Evolutionary conservation across 2,888 invertebrate genomes (phyloP), one percentile per base, ranked within the genome.

Genomic region (Eristalis arbustorum): DNA sequence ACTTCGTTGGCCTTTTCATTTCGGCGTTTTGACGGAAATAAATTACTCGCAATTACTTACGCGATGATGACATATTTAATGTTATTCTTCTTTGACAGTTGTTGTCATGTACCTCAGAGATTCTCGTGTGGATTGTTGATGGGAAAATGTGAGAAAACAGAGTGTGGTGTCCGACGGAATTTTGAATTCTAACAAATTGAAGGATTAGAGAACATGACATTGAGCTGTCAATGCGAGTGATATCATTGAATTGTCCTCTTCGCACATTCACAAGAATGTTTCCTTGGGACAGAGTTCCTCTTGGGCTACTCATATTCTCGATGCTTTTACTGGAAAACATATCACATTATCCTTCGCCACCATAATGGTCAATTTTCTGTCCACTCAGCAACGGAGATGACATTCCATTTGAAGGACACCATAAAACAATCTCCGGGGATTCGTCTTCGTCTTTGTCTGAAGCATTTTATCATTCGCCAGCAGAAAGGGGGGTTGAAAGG

Each of bases 11-110:
- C 67, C 68, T 78, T 66, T 82, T 71, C 83, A 73, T 85, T 77
- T 78, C 57, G 77, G 82, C 68, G 75, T 87, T 87, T 79, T 78
- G 83, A 87, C 79, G 78, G 71, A 83, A 79, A 87, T 87, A 87
- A 87, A 87, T 87, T 87, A 87, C 87, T 40, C 10, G 49, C 87
- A 83, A 87, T 87, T 83, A 87, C 87, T 87, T 83, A 87, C 79
- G 83, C 74, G 78, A 76, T 87, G 87, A 87, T 87, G 87, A 87
- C 87, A 87, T 83, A 87, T 83, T 87, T 83, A 83, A 83, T 87
- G 83, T 87, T 83, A 79, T 87, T 87, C 78, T 87, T 87, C 71
- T 75, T 79, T 83, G 78, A 79, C 87, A 79, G 78, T 79, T 71
- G 57, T 37, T 85, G 84, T 72, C 76, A 69, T 76, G 72, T 22